Evolutionary conservation across 53 echinoderm and acorn worm genomes (phyloP).

Genomic region (Pentamera pediparva): DNA sequence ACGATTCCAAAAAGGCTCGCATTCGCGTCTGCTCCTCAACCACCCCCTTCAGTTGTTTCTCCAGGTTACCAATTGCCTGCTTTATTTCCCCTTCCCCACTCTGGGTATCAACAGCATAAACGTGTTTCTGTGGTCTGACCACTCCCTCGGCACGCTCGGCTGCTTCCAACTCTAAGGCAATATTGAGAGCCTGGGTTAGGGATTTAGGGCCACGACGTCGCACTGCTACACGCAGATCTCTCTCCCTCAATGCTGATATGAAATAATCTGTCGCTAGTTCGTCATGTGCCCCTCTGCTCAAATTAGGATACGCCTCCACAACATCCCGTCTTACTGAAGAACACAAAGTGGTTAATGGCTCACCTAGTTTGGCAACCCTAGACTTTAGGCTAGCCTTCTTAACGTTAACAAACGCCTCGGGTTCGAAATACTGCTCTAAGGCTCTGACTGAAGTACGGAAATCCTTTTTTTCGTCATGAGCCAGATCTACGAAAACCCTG

Average conservation of each 20-base stretch:
- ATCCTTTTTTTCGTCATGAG: neutral
- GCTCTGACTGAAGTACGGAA: neutral
- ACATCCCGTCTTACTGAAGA: neutral
- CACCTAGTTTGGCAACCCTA: neutral
- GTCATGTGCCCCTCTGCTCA: neutral
- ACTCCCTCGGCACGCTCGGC: neutral
- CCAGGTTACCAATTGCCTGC: too few relatives aligned
- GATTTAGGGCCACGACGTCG: neutral
- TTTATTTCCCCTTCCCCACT: neutral
- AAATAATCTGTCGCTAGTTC: neutral
- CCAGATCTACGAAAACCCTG: constrained; percentile 21
- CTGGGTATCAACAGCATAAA: neutral
- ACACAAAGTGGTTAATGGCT: neutral
- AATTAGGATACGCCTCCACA: neutral
- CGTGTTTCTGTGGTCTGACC: neutral
- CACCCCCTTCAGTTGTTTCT: neutral
- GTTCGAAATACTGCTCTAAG: neutral
- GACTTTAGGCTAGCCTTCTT: neutral
- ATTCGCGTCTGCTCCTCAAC: neutral
- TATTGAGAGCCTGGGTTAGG: neutral
- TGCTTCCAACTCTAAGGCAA: neutral
- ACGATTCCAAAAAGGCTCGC: too few relatives aligned
- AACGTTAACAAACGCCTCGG: neutral
- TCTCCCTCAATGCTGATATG: too few relatives aligned
- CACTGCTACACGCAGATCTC: neutral